Percentiles rank a stretch among this genome's conserved stretches.
Evolutionary conservation across 1,140 invertebrate genomes (phyloP).

Genomic region (Venustaconcha ellipsiformis): DNA sequence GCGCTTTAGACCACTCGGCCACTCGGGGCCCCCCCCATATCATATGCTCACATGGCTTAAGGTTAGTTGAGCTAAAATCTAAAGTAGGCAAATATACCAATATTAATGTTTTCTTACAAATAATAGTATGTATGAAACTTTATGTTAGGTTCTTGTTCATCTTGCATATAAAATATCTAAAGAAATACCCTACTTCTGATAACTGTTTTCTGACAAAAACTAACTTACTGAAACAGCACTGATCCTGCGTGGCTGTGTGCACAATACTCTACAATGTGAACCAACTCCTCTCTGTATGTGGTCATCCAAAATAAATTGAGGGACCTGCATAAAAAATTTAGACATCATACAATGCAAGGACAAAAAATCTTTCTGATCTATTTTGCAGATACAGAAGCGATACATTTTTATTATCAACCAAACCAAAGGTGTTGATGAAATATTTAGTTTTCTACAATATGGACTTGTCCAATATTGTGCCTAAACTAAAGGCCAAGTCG

Average conservation of each 20-base stretch:
- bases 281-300: slow-evolving; percentile 78
- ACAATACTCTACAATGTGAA: slow-evolving; percentile 83
- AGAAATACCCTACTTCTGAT: neutral
- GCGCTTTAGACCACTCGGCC: too few relatives aligned
- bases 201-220: neutral
- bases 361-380: neutral
- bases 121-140: neutral
- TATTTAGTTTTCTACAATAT: neutral
- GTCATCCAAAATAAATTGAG: slow-evolving; percentile 91
- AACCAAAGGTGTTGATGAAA: neutral
- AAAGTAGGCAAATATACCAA: too few relatives aligned
- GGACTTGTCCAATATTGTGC: neutral
- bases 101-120: neutral
- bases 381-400: neutral
- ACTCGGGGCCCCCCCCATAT: too few relatives aligned
- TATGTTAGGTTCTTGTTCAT: neutral
- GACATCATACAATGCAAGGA: neutral
- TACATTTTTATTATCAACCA: neutral
- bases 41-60: too few relatives aligned
- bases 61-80: too few relatives aligned
- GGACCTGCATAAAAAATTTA: slow-evolving; percentile 70
- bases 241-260: slow-evolving; percentile 92
- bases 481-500: neutral
- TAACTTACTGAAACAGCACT: slow-evolving; percentile 82
- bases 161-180: neutral